Percentiles rank a stretch among this genome's conserved stretches.
Evolutionary conservation across 2,797 vertebrate genomes (phyloP).

Genomic region (Alosa sapidissima): DNA sequence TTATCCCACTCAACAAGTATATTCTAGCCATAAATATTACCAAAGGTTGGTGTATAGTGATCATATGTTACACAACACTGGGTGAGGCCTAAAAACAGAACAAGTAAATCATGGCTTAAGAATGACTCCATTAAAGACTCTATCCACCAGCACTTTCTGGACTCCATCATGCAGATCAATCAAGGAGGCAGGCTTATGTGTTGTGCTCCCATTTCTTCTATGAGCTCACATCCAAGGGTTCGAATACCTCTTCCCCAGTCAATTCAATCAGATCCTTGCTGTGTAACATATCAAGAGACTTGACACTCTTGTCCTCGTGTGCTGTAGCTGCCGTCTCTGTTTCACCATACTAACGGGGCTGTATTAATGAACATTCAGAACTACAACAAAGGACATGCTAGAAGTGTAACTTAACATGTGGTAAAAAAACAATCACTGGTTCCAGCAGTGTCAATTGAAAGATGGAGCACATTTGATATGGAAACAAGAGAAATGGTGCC

Average conservation of each 20-base stretch:
- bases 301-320: background rate
- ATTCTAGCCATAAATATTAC: background rate
- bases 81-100: no score
- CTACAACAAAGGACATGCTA: background rate
- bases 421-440: background rate
- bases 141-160: no score
- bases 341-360: constrained; percentile 30
- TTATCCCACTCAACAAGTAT: background rate
- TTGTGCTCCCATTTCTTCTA: background rate
- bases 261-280: constrained; percentile 68
- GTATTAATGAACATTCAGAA: background rate
- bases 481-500: background rate
- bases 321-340: background rate
- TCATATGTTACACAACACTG: no score
- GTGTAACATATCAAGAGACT: constrained; percentile 52
- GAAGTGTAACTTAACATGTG: background rate
- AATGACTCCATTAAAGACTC: no score
- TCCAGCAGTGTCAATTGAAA: background rate
- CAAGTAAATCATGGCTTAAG: no score
- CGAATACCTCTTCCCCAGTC: constrained; percentile 33
- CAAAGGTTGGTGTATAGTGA: background rate
- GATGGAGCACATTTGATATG: background rate
- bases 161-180: no score
- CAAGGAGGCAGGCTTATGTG: background rate
- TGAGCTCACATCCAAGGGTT: background rate